Evolutionary conservation across 1,140 invertebrate genomes (phyloP).

Genomic region (Acyrthosiphon pisum): DNA sequence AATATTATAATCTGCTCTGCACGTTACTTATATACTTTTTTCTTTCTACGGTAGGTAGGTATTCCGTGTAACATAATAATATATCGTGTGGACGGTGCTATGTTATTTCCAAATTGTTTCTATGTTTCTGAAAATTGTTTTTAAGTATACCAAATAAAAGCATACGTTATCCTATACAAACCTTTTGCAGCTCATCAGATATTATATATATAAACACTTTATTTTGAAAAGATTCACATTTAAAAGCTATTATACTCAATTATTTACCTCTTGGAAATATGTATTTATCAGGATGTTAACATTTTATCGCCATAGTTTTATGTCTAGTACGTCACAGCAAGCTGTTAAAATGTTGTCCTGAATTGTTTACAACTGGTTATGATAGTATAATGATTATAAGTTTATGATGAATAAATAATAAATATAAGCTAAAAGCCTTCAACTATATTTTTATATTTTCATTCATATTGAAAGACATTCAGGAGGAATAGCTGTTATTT

Average conservation of each 20-base stretch:
- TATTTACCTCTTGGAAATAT: not conserved
- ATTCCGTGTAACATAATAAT: no score
- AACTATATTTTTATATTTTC: no score
- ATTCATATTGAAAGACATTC: not conserved
- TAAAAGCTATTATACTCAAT: not conserved
- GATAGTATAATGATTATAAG: not conserved
- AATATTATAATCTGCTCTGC: not conserved
- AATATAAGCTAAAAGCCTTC: no score
- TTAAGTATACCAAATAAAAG: not conserved
- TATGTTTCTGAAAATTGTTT: not conserved
- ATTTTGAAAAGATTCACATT: not conserved
- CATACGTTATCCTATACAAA: not conserved
- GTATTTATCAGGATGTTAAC: not conserved
- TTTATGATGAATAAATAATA: no score
- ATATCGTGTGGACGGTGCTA: no score
- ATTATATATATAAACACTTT: not conserved
- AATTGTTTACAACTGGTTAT: not conserved
- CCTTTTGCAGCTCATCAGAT: not conserved
- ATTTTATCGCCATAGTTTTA: not conserved
- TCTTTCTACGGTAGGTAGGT: not conserved
- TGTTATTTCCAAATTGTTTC: not conserved
- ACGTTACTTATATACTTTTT: not conserved
- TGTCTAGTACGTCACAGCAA: not conserved
- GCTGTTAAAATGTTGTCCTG: not conserved
- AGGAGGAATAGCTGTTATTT: not conserved